Evolutionary conservation across 2,888 invertebrate genomes (phyloP), one percentile per base, ranked within the genome.

Genomic region (Caradrina kadenii): DNA sequence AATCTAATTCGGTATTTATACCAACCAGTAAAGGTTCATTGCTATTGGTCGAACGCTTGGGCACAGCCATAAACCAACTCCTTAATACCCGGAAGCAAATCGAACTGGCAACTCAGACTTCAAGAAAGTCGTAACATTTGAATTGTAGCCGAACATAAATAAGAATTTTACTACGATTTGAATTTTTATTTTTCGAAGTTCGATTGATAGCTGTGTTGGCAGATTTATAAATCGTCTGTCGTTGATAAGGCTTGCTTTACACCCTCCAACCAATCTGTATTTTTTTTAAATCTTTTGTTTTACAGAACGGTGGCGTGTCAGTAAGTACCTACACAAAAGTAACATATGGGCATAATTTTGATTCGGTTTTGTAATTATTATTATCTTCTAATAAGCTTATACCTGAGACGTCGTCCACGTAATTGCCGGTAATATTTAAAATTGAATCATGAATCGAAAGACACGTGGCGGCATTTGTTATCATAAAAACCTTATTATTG

Each of bases 61-160:
- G 77, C 66, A 68, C 64, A 72, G 71, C 83, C 87, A 88, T 90
- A 90, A 91, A 91, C 81, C 81, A 86, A 86, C 85, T 87, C 87
- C 86, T 81, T 87, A 89, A 83, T 79, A 84, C 82, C 76, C 80
- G 81, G 81, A 85, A 86, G 83, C 81, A 87, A 89, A 88, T 88
- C 86, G 84, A 86, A 87, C 86, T 73, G 82, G 84, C 80, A 82
- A 79, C 73, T 63, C 72, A 62, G 72, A 82, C 79, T 84, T 82
- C 81, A 76, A 79, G 76, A 74, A 76, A 76, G 67, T 85, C 86
- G 85, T 89, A 88, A 89, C 88, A 86, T 88, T 88, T 88, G 86
- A 87, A 87, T 87, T 87, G 86, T 87, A 84, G 87, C 73, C 82
- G 80, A 82, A 82, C 77, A 82, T 86, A 87, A 87, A 87, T 87